These are phyloP conservation scores for Agelastica alni DNA, from an alignment of 2,888 invertebrate species.

Conservation along the genomic window DNA sequence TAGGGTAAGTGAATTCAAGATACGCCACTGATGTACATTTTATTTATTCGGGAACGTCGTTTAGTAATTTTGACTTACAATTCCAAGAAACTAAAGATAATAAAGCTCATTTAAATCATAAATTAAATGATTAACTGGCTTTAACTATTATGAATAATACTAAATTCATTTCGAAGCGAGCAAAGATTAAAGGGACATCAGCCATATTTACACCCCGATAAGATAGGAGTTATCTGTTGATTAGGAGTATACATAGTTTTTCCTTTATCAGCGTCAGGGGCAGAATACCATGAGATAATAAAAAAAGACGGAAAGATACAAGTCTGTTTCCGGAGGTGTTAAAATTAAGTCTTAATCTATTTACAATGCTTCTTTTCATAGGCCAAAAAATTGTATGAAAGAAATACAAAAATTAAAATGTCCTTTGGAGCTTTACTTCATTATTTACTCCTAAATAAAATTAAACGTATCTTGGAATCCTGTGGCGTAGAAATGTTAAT, in stretches of 20 bases:
- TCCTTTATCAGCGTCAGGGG: constrained; percentile 8
- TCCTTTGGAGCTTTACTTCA: too few relatives aligned
- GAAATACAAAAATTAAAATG: too few relatives aligned
- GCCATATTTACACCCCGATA: constrained; percentile 17
- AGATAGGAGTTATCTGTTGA: constrained; percentile 9
- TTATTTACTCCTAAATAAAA: too few relatives aligned
- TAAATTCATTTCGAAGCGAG: background rate
- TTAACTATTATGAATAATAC: constrained; percentile 1
- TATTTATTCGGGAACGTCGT: too few relatives aligned
- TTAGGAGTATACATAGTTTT: constrained; percentile 14
- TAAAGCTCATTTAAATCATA: background rate
- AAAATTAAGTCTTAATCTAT: background rate
- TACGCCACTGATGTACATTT: too few relatives aligned
- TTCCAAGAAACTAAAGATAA: background rate
- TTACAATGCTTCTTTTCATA: too few relatives aligned
- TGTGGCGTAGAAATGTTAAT: too few relatives aligned
- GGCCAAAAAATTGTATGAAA: too few relatives aligned
- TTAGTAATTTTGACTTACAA: background rate
- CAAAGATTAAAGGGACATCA: constrained; percentile 15
- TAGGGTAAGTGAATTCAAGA: background rate
- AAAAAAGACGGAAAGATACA: background rate
- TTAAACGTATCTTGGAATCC: too few relatives aligned
- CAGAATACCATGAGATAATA: constrained; percentile 3
- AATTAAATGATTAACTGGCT: background rate
- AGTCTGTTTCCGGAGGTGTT: background rate